Percentiles rank a stretch among this genome's conserved stretches.
These are phyloP conservation scores for Ricordea florida DNA, from an alignment of 92 coral and sea anemone genomes.

Conservation along the genomic window DNA sequence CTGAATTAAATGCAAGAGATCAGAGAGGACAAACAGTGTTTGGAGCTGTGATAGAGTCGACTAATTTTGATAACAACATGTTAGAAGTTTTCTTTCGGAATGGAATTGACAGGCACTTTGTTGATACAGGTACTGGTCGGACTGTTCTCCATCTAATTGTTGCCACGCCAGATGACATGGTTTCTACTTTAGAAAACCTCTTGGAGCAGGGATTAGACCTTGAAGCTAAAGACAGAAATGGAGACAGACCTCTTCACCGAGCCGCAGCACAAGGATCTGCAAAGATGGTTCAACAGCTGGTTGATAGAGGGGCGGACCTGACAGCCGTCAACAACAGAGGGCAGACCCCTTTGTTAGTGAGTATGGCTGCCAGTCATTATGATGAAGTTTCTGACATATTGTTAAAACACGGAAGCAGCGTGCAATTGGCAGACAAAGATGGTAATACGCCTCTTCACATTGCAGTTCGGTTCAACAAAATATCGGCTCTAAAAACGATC, in stretches of 20 bases:
- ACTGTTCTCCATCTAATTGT: neutral
- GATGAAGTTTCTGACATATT: neutral
- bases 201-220: neutral
- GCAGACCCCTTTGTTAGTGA: constrained; percentile 24
- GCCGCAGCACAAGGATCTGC: constrained; percentile 55
- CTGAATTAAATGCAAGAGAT: constrained; percentile 52
- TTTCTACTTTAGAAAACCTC: neutral
- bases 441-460: constrained; percentile 58
- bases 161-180: neutral
- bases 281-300: constrained; percentile 34
- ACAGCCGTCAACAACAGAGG: constrained; percentile 44
- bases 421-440: neutral
- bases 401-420: neutral
- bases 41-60: neutral
- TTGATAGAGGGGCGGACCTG: constrained; percentile 28
- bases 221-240: neutral
- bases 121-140: neutral
- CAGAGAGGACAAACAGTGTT: constrained; percentile 19
- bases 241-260: constrained; percentile 57
- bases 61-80: neutral
- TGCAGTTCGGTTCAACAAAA: constrained; percentile 34
- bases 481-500: constrained; percentile 27
- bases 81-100: neutral
- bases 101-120: neutral
- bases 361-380: neutral